Percentiles rank a stretch among this genome's conserved stretches.
Conservation (phyloP, 2,113 vertebrate genomes). For the Pagrus major region DNA sequence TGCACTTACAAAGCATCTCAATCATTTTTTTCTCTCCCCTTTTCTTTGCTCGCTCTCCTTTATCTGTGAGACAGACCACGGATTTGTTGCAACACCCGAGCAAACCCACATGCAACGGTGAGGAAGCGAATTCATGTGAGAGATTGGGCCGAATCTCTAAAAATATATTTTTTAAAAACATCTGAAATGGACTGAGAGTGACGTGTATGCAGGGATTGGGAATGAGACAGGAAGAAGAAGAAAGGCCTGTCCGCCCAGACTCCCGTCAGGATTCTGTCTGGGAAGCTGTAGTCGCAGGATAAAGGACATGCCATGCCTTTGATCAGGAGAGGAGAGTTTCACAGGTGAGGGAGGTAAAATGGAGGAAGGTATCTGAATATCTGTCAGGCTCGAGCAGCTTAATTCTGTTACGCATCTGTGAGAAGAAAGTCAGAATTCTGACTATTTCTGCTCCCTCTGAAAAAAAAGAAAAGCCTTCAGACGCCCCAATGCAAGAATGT, state of each 20-base stretch:
- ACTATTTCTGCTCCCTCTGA: constrained; percentile 45
- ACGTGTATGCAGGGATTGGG: constrained; percentile 46
- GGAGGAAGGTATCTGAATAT: constrained; percentile 73
- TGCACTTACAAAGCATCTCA: constrained; percentile 3
- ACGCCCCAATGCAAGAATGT: constrained; percentile 48
- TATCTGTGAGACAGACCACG: background rate
- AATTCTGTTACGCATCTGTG: constrained; percentile 50
- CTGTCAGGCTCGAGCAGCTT: constrained; percentile 60
- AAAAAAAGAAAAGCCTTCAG: constrained; percentile 49
- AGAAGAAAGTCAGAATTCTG: constrained; percentile 24
- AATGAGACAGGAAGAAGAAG: constrained; percentile 58
- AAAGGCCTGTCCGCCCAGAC: constrained; percentile 67
- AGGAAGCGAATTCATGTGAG: constrained; percentile 17
- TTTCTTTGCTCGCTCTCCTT: constrained; percentile 15
- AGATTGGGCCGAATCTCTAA: constrained; percentile 55
- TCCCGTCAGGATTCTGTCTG: constrained; percentile 63
- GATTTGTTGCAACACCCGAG: constrained; percentile 22
- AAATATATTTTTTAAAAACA: constrained; percentile 8
- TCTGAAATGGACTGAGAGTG: constrained; percentile 50
- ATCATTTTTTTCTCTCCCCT: background rate
- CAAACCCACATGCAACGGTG: constrained; percentile 16
- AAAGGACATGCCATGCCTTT: constrained; percentile 75
- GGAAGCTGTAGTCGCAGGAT: constrained; percentile 68
- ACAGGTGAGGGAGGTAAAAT: constrained; percentile 70
- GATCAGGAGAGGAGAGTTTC: constrained; percentile 73